Evolutionary conservation across 1,140 invertebrate species (phyloP).

Genomic region (Pogonus chalceus): DNA sequence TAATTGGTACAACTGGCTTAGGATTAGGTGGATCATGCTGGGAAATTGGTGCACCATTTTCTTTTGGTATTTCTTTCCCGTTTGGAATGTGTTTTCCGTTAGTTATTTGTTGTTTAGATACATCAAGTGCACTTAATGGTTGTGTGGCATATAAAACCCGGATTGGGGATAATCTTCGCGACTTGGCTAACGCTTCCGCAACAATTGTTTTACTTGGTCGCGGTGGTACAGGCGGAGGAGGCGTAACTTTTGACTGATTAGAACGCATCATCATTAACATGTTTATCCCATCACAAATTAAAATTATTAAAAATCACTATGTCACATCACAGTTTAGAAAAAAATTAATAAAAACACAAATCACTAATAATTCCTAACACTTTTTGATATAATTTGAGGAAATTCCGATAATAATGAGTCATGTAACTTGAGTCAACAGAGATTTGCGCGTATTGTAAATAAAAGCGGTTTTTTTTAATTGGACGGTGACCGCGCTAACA

Average conservation of each 20-base stretch:
- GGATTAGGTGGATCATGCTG: slow-evolving; percentile 43
- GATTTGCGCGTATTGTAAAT: too few species aligned
- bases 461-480: too few species aligned
- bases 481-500: too few species aligned
- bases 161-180: slow-evolving; percentile 35
- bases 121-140: slow-evolving; percentile 33
- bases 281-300: background rate
- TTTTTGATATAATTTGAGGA: too few species aligned
- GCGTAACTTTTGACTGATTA: slow-evolving; percentile 27
- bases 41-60: slow-evolving; percentile 28
- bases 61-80: slow-evolving; percentile 16
- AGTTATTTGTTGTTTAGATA: slow-evolving; percentile 24
- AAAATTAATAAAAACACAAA: too few species aligned
- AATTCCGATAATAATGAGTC: too few species aligned
- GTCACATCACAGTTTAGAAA: background rate
- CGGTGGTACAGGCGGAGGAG: slow-evolving; percentile 62
- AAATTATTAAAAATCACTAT: too few species aligned
- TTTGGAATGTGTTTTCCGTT: slow-evolving; percentile 8
- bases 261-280: background rate
- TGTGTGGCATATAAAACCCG: slow-evolving; percentile 35
- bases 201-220: slow-evolving; percentile 56
- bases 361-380: too few species aligned
- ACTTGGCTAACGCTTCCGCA: slow-evolving; percentile 56
- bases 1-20: slow-evolving; percentile 38
- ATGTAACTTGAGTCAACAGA: too few species aligned